Conservation (phyloP, 2,797 vertebrate species). For the Paramormyrops hopkinsi region DNA sequence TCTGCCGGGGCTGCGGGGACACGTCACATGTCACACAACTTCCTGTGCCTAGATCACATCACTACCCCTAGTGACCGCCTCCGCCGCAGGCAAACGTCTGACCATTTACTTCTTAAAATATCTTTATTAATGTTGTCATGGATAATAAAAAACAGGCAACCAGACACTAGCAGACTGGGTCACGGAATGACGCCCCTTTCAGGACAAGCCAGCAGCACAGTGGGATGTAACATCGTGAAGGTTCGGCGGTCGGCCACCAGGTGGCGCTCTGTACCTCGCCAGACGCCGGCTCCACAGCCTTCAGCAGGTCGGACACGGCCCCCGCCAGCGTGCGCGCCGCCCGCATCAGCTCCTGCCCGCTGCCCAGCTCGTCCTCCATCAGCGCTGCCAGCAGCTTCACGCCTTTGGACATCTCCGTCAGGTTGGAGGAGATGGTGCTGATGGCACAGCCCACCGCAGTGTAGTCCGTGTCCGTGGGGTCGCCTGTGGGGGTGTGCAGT, state of each 20-base stretch:
- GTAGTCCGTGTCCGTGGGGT: slow-evolving; percentile 92
- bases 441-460: slow-evolving; percentile 96
- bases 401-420: slow-evolving; percentile 97
- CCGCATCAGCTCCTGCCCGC: slow-evolving; percentile 88
- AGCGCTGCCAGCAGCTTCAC: slow-evolving; percentile 91
- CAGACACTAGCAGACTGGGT: not conserved
- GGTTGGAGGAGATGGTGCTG: slow-evolving; percentile 97
- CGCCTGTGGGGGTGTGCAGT: slow-evolving; percentile 60
- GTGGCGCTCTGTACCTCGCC: slow-evolving; percentile 72
- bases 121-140: not conserved
- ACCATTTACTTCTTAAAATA: not conserved
- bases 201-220: not conserved
- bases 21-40: not conserved
- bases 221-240: not conserved
- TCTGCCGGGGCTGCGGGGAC: slow-evolving; percentile 82
- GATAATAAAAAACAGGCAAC: not conserved
- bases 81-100: not conserved
- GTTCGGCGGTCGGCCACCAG: not conserved
- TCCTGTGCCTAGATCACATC: not conserved
- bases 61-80: not conserved
- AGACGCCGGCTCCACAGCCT: slow-evolving; percentile 89
- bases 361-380: slow-evolving; percentile 93
- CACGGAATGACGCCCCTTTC: not conserved
- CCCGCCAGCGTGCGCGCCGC: slow-evolving; percentile 87
- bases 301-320: slow-evolving; percentile 89